These are phyloP conservation scores for Campaea margaritaria DNA, from an alignment of 2,888 invertebrate genomes.

Conservation along the genomic window DNA sequence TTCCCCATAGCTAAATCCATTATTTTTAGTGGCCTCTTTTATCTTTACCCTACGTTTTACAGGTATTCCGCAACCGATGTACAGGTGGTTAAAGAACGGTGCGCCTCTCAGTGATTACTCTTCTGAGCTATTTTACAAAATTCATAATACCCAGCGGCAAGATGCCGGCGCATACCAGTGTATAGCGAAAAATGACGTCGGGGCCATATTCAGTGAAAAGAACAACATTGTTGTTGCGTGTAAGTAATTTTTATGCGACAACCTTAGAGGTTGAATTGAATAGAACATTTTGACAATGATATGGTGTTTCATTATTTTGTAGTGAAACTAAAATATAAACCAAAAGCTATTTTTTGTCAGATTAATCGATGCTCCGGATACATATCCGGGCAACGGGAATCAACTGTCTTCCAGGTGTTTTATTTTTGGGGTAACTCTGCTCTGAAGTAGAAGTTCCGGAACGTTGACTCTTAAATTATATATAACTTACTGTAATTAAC, in stretches of 20 bases:
- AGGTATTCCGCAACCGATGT: conserved; percentile 97
- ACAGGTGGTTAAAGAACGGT: conserved; percentile 96
- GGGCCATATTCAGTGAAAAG: conserved; percentile 96
- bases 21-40: conserved; percentile 6
- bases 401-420: conserved; percentile 16
- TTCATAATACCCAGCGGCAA: conserved; percentile 91
- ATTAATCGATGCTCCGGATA: conserved; percentile 17
- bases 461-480: conserved; percentile 5
- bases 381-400: conserved; percentile 22
- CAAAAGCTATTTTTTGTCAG: conserved; percentile 9
- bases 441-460: conserved; percentile 7
- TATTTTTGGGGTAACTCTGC: conserved; percentile 20
- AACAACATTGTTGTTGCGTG: conserved; percentile 96
- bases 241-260: conserved; percentile 85
- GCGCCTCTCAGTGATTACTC: conserved; percentile 91
- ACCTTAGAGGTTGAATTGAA: conserved; percentile 12
- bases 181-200: conserved; percentile 95
- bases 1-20: background rate
- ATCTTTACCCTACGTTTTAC: conserved; percentile 52
- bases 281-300: conserved; percentile 1
- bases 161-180: conserved; percentile 97
- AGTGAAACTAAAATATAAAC: background rate
- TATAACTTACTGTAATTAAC: conserved; percentile 10
- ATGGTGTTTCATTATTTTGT: background rate
- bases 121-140: conserved; percentile 93